phyloP scores from a whole-genome alignment of 2,797 vertebrate species.

The Aeoliscus strigatus region DNA sequence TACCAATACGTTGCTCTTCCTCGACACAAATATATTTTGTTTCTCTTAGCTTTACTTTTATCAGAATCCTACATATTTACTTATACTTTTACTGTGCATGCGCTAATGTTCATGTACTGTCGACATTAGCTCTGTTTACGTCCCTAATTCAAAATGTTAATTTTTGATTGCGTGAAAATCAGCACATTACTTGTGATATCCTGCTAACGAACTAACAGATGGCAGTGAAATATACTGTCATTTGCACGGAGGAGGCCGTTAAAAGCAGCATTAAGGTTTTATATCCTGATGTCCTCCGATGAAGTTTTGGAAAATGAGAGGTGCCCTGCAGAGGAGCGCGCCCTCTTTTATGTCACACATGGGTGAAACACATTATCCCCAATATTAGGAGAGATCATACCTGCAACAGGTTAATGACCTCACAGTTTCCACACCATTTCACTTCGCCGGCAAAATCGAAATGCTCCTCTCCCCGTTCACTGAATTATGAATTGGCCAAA shows the following conservation, averaged over 20 bases:
- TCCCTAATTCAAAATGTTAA: too few species aligned
- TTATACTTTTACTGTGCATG: too few species aligned
- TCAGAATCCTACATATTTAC: too few species aligned
- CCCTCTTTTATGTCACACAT: constrained; percentile 62
- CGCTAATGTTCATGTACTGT: too few species aligned
- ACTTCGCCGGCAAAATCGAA: constrained; percentile 68
- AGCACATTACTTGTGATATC: too few species aligned
- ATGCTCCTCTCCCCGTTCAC: constrained; percentile 63
- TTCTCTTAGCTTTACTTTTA: too few species aligned
- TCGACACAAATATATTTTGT: too few species aligned
- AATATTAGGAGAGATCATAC: constrained; percentile 65
- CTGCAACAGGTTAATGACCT: constrained; percentile 76
- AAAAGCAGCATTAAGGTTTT: constrained; percentile 64
- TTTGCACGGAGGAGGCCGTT: constrained; percentile 36
- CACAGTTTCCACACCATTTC: constrained; percentile 76
- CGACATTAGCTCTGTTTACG: too few species aligned
- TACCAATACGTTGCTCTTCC: too few species aligned
- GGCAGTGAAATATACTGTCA: not conserved
- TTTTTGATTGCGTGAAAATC: too few species aligned
- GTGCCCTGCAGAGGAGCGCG: constrained; percentile 25
- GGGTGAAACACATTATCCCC: constrained; percentile 62
- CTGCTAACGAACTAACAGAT: not conserved
- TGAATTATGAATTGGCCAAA: constrained; percentile 78
- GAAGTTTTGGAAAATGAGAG: constrained; percentile 44
- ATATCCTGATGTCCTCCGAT: constrained; percentile 55